Evolutionary conservation across 1,140 invertebrate genomes (phyloP).

Genomic region (Drosophila burlai): DNA sequence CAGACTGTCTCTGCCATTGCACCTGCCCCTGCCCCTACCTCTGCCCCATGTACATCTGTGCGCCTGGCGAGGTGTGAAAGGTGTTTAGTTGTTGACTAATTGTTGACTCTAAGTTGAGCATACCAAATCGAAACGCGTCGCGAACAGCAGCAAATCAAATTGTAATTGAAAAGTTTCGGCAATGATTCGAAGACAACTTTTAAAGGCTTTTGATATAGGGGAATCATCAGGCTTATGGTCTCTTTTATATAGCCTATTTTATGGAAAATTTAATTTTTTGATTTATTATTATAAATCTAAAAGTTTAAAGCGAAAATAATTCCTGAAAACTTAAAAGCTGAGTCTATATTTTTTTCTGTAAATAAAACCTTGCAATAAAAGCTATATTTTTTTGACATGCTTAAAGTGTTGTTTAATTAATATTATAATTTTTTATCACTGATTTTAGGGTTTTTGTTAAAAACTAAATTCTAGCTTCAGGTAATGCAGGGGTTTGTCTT

Average conservation of each 20-base stretch:
- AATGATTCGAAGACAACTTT: background rate
- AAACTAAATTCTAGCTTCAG: background rate
- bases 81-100: constrained; percentile 79
- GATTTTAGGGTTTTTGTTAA: background rate
- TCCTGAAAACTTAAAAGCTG: background rate
- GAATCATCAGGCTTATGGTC: too few relatives aligned
- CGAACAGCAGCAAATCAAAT: constrained; percentile 29
- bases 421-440: too few relatives aligned
- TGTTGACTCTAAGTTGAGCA: constrained; percentile 72
- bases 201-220: background rate
- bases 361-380: background rate
- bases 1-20: constrained; percentile 29
- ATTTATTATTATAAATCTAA: background rate
- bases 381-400: background rate
- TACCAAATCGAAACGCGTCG: constrained; percentile 62
- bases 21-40: constrained; percentile 21
- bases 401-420: background rate
- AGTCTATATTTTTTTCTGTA: background rate
- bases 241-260: background rate
- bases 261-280: background rate
- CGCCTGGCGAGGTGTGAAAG: constrained; percentile 67
- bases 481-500: background rate
- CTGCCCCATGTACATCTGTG: constrained; percentile 23
- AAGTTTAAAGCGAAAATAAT: background rate
- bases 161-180: constrained; percentile 23